These are phyloP conservation scores for Parnassius apollo DNA, from an alignment of 2,888 invertebrate species.

Conservation along the genomic window DNA sequence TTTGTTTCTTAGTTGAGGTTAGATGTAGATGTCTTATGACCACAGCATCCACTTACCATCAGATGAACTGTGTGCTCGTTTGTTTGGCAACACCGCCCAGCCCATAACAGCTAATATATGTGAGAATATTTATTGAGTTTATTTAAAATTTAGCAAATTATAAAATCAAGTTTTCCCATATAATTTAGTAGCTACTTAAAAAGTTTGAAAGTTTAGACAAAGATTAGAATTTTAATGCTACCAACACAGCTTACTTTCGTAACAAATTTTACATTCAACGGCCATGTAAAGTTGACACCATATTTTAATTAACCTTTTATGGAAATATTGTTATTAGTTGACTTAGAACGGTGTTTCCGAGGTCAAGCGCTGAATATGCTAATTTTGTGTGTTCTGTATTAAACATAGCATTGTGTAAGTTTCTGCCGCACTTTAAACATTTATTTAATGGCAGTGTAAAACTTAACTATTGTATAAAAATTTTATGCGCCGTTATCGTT, in stretches of 20 bases:
- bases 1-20: too few species aligned
- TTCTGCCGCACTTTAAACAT: too few species aligned
- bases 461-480: too few species aligned
- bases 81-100: too few species aligned
- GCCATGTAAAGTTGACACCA: constrained; percentile 5
- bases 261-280: constrained; percentile 11
- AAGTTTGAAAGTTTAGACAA: constrained; percentile 19
- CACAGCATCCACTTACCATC: too few species aligned
- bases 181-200: constrained; percentile 16
- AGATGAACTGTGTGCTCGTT: too few species aligned
- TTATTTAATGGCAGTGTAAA: too few species aligned
- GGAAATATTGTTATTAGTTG: constrained; percentile 15
- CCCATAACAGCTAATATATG: not conserved
- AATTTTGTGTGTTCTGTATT: not conserved
- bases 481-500: too few species aligned
- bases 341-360: constrained; percentile 1
- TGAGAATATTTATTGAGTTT: constrained; percentile 5
- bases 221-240: constrained; percentile 28
- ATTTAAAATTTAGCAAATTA: not conserved
- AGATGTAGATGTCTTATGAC: too few species aligned
- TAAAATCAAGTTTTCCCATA: constrained; percentile 16
- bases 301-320: constrained; percentile 11
- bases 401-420: too few species aligned
- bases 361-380: constrained; percentile 3
- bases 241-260: constrained; percentile 16